These are phyloP conservation scores for Microplitis demolitor DNA, from an alignment of 1,140 invertebrate species.

Conservation along the genomic window DNA sequence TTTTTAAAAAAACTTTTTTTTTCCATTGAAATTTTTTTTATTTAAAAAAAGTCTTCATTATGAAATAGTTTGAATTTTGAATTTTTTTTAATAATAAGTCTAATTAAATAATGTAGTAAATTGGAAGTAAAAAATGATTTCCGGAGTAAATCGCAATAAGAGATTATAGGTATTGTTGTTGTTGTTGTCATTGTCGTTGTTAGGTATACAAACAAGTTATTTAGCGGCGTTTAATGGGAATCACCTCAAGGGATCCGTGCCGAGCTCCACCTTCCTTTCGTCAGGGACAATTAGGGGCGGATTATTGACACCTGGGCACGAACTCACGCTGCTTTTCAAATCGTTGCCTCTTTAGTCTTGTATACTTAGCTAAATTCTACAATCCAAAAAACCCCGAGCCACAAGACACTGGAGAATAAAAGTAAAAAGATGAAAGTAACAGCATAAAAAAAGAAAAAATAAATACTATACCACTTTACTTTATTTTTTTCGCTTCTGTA, in stretches of 20 bases:
- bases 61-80: no score
- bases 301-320: conserved; percentile 59
- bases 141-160: conserved; percentile 24
- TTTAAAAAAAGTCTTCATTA: no score
- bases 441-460: background rate
- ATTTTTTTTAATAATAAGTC: no score
- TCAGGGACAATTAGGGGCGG: conserved; percentile 53
- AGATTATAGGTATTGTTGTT: conserved; percentile 24
- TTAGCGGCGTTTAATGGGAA: conserved; percentile 55
- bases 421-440: background rate
- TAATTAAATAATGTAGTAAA: background rate
- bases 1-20: background rate
- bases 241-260: conserved; percentile 13
- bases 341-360: conserved; percentile 30
- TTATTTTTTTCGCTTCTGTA: conserved; percentile 11
- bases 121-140: conserved; percentile 16
- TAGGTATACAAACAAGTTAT: conserved; percentile 55
- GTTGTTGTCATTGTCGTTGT: background rate
- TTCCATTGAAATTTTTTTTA: background rate
- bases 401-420: background rate
- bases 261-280: conserved; percentile 18
- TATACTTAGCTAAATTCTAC: no score
- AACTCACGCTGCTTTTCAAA: conserved; percentile 50
- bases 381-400: no score
- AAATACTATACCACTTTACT: background rate